These are phyloP conservation scores for Bergia puertoricense DNA, from an alignment of 92 coral and sea anemone species.

Conservation along the genomic window DNA sequence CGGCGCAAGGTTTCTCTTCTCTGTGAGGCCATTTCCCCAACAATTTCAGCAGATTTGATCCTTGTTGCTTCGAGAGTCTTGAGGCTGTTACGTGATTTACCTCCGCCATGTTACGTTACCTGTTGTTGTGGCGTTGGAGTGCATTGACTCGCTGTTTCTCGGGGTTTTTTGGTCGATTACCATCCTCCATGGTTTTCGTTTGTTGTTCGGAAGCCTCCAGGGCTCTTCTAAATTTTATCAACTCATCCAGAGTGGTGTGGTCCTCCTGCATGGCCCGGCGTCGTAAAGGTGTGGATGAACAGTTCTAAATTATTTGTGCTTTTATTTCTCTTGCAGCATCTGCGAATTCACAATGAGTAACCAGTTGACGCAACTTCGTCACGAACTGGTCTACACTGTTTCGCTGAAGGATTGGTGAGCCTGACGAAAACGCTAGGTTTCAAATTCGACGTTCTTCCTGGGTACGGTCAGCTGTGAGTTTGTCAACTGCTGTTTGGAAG, in stretches of 20 bases:
- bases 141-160: constrained; percentile 11
- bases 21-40: constrained; percentile 48
- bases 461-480: constrained; percentile 39
- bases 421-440: constrained; percentile 25
- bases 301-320: constrained; percentile 16
- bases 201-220: constrained; percentile 45
- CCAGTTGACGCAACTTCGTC: constrained; percentile 19
- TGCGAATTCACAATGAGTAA: constrained; percentile 5
- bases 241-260: background rate
- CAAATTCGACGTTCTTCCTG: constrained; percentile 45
- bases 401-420: background rate
- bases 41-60: constrained; percentile 33
- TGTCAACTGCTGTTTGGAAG: constrained; percentile 14
- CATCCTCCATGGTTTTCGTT: constrained; percentile 33
- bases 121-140: background rate
- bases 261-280: constrained; percentile 21
- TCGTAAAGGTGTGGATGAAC: constrained; percentile 23
- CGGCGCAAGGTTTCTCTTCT: constrained; percentile 24
- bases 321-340: constrained; percentile 1
- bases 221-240: constrained; percentile 28
- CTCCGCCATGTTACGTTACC: constrained; percentile 2
- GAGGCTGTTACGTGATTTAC: background rate
- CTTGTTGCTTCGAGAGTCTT: background rate
- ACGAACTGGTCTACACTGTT: constrained; percentile 14
- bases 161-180: background rate